A percentile compares a stretch with the other conserved stretches of the same genome.
Evolutionary conservation across 2,888 invertebrate genomes (phyloP).

Genomic region (Diarsia mendica): DNA sequence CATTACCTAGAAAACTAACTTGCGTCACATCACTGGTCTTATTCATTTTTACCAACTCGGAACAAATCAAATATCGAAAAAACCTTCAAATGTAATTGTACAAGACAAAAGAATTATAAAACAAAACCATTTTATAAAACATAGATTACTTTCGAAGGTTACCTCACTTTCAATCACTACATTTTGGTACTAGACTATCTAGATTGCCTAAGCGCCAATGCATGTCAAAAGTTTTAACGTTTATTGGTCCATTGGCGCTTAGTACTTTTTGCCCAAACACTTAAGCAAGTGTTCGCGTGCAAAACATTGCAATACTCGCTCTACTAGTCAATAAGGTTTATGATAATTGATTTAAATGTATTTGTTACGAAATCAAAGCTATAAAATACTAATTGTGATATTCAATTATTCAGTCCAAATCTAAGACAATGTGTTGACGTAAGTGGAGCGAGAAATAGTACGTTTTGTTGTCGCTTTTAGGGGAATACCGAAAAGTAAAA

Average conservation of each 20-base stretch:
- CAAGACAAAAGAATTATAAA: background rate
- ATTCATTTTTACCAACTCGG: background rate
- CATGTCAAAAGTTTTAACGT: slow-evolving; percentile 33
- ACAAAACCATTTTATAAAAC: background rate
- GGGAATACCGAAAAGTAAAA: background rate
- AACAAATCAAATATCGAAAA: background rate
- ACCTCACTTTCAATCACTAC: background rate
- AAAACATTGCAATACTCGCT: slow-evolving; percentile 57
- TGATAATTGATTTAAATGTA: slow-evolving; percentile 57
- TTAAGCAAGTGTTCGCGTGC: slow-evolving; percentile 61
- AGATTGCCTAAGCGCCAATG: slow-evolving; percentile 39
- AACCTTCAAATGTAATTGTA: background rate
- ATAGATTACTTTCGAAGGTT: slow-evolving; percentile 19
- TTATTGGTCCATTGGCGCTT: slow-evolving; percentile 32
- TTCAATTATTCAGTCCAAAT: slow-evolving; percentile 20
- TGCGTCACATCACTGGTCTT: background rate
- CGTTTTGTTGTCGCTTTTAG: background rate
- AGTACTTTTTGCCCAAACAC: slow-evolving; percentile 39
- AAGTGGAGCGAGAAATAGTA: background rate
- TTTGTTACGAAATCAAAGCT: slow-evolving; percentile 54
- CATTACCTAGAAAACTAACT: background rate
- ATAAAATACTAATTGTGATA: slow-evolving; percentile 35
- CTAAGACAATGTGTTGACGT: slow-evolving; percentile 16
- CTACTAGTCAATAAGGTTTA: slow-evolving; percentile 58
- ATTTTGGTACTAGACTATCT: slow-evolving; percentile 19